Evolutionary conservation across 2,888 invertebrate species (phyloP).

Genomic region (Chaetoderma sp.): DNA sequence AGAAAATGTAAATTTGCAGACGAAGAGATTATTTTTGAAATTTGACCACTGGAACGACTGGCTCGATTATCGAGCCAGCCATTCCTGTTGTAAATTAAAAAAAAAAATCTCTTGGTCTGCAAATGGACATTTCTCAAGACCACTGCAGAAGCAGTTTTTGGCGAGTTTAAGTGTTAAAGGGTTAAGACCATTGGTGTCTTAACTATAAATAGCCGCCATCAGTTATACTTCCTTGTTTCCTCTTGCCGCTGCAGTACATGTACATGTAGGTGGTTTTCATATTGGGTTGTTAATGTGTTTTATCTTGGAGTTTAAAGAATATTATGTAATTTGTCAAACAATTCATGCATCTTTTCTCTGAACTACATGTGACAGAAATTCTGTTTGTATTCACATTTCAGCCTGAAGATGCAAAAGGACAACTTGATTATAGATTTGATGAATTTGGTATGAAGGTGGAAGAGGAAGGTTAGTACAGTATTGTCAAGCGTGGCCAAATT

Average conservation of each 20-base stretch:
- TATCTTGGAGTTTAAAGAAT: neutral
- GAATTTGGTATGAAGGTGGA: slow-evolving; percentile 98
- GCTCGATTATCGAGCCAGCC: too few relatives aligned
- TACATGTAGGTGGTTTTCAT: slow-evolving; percentile 30
- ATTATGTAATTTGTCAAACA: neutral
- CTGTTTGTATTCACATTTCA: slow-evolving; percentile 67
- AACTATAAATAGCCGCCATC: neutral
- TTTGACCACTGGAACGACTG: too few relatives aligned
- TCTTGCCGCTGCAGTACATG: neutral
- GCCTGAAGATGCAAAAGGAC: slow-evolving; percentile 81
- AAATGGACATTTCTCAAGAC: too few relatives aligned
- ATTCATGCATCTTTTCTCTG: neutral
- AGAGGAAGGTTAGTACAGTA: slow-evolving; percentile 77
- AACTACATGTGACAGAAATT: too few relatives aligned
- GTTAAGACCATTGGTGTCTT: too few relatives aligned
- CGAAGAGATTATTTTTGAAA: too few relatives aligned
- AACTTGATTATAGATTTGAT: slow-evolving; percentile 87
- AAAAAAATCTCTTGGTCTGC: too few relatives aligned
- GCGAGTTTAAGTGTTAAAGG: too few relatives aligned
- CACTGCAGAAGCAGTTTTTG: too few relatives aligned
- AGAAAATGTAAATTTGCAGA: too few relatives aligned
- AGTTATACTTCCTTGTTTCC: neutral
- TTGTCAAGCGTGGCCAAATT: neutral
- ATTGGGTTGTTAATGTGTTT: neutral
- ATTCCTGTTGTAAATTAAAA: too few relatives aligned